phyloP scores from a whole-genome alignment of 2,113 vertebrate species.

The Callithrix jacchus region DNA sequence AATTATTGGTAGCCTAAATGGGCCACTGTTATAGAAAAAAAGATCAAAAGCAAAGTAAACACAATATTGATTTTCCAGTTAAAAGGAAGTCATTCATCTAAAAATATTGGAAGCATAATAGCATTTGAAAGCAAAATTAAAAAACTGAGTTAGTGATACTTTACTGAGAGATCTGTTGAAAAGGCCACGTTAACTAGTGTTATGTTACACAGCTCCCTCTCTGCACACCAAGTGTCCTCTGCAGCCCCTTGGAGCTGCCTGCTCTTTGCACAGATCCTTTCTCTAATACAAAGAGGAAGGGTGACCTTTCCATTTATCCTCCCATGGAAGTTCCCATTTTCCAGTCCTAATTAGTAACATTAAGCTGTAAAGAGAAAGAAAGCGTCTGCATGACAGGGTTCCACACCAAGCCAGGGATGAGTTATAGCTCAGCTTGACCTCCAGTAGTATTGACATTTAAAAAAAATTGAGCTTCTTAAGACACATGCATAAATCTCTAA shows the following conservation, averaged over 20 bases:
- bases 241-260: neutral
- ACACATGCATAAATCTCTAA: slow-evolving; percentile 73
- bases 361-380: slow-evolving; percentile 62
- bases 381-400: neutral
- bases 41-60: neutral
- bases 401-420: slow-evolving; percentile 50
- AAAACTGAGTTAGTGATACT: neutral
- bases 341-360: slow-evolving; percentile 68
- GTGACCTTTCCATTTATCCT: slow-evolving; percentile 72
- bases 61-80: neutral
- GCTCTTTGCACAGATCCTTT: slow-evolving; percentile 15
- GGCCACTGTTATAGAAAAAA: neutral
- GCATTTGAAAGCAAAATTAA: neutral
- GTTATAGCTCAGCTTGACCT: slow-evolving; percentile 63
- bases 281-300: slow-evolving; percentile 41
- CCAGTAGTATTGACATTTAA: slow-evolving; percentile 72
- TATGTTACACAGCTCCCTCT: neutral
- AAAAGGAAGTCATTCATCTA: neutral
- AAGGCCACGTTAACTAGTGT: rapidly evolving
- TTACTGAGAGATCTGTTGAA: neutral
- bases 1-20: neutral
- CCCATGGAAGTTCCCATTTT: slow-evolving; percentile 53
- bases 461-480: slow-evolving; percentile 65
- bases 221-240: neutral
- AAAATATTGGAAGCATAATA: neutral